Base-by-base conservation (phyloP, 1,140 invertebrate genomes). In the Drosophila obscura region DNA sequence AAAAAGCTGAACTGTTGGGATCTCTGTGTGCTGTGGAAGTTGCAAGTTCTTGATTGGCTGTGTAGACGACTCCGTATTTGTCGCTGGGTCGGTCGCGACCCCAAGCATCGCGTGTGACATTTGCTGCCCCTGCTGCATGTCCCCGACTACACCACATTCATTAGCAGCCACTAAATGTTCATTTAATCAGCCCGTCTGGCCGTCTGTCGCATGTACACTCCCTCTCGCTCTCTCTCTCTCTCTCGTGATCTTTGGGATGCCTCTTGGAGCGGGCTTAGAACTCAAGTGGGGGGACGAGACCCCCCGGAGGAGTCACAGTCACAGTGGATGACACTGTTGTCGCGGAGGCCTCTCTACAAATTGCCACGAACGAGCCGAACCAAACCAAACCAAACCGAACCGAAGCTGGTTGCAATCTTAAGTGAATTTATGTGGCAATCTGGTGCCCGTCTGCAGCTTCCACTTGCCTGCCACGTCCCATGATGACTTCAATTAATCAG, bases 401-500 rank as follows among this genome's bases (percentile, higher is more conserved):
- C 66, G 44, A n/a, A 39, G 71, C 51, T 68, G 65, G 82, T 79
- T 79, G 83, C 83, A 73, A 88, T 79, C 83, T 88, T 80, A 88
- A 88, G 75, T 87, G 83, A 83, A 83, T 87, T 87, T 82, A 77
- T 83, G 82, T 82, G 71, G 75, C 83, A 88, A 88, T 88, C 83
- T 73, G 75, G 58, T 68, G 76, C 73, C 50, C 50, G 57, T 64
- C 59, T 62, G 35, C 45, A 48, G 69, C 71, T 68, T 67, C 58
- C 51, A 57, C 64, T 76, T 62, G 64, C 52, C 69, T 87, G 83
- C 79, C 83, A 83, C 66, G 79, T 60, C 64, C 71, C 64, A 58
- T 83, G 83, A 87, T 88, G 83, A 88, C 75, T 88, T 80, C 84
- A 88, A 87, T 87, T 87, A 87, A 87, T 87, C 80, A 87, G 83